These are phyloP conservation scores for Eubasilissa splendida DNA, from an alignment of 2,888 invertebrate genomes.

Conservation along the genomic window DNA sequence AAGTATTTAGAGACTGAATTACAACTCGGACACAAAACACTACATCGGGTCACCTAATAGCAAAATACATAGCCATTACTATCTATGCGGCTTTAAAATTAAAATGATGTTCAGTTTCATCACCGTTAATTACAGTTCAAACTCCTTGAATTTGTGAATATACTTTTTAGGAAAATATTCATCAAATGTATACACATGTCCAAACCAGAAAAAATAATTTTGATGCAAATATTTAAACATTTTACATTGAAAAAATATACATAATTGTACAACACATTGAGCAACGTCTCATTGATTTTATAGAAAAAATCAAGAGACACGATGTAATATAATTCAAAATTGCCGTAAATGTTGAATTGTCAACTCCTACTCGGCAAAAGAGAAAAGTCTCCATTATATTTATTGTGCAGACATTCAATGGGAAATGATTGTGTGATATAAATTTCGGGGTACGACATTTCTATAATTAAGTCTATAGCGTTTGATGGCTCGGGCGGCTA, in stretches of 20 bases:
- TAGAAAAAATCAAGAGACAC: constrained; percentile 8
- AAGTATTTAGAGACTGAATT: not conserved
- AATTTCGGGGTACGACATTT: constrained; percentile 71
- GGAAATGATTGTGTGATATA: constrained; percentile 70
- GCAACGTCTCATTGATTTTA: constrained; percentile 18
- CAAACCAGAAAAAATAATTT: not conserved
- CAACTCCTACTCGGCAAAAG: constrained; percentile 11
- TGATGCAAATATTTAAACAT: not conserved
- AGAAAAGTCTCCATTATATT: not conserved
- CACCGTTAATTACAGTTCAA: too few relatives aligned
- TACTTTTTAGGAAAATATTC: too few relatives aligned
- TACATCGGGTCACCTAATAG: too few relatives aligned
- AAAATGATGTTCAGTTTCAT: too few relatives aligned
- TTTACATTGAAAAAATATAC: not conserved
- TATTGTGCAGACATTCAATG: constrained; percentile 63
- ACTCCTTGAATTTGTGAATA: too few relatives aligned
- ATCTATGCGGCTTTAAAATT: too few relatives aligned
- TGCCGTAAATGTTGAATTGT: constrained; percentile 7
- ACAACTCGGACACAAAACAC: too few relatives aligned
- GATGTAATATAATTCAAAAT: not conserved
- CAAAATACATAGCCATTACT: too few relatives aligned
- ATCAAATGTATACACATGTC: constrained; percentile 4
- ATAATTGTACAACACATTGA: constrained; percentile 13
- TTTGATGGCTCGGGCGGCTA: constrained; percentile 87
- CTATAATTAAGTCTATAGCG: constrained; percentile 79